Evolutionary conservation across 2,113 vertebrate species (phyloP).

Genomic region (Phylloscopus trochiloides): DNA sequence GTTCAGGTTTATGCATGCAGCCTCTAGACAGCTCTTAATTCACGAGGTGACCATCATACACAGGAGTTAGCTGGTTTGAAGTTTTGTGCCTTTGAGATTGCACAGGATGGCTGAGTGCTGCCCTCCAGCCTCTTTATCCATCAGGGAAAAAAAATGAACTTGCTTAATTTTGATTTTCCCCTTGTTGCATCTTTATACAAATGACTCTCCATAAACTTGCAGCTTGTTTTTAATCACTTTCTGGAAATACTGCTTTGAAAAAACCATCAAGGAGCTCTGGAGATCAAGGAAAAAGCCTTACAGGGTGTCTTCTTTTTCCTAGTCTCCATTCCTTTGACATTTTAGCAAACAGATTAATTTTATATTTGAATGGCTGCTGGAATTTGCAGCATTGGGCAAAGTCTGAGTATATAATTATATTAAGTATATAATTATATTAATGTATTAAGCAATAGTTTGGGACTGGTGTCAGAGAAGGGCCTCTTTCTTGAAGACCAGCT

Average conservation of each 20-base stretch:
- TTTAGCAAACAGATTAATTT: not conserved
- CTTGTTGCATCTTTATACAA: not conserved
- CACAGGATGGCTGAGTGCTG: not conserved
- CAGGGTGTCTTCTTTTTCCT: not conserved
- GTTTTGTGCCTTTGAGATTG: constrained; percentile 5
- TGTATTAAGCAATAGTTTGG: not conserved
- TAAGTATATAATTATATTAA: too few species aligned
- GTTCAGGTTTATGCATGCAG: not conserved
- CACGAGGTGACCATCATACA: not conserved
- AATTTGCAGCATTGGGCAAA: not conserved
- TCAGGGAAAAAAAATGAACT: not conserved
- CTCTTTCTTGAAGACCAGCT: not conserved
- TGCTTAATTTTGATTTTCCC: not conserved
- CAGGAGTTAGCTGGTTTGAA: not conserved
- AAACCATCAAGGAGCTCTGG: not conserved
- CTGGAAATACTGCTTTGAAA: not conserved
- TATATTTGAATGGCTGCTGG: not conserved
- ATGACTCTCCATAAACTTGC: not conserved
- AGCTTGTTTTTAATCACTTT: constrained; percentile 34
- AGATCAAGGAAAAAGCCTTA: not conserved
- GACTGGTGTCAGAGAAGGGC: not conserved
- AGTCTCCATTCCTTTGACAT: not conserved
- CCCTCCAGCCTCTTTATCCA: constrained; percentile 1
- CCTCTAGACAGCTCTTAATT: not conserved
- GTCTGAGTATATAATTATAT: too few species aligned